Percentiles rank a stretch among this genome's conserved stretches.
Conservation (phyloP, 37 sponge, comb jelly and placozoan species). For the Spongia lamella region DNA sequence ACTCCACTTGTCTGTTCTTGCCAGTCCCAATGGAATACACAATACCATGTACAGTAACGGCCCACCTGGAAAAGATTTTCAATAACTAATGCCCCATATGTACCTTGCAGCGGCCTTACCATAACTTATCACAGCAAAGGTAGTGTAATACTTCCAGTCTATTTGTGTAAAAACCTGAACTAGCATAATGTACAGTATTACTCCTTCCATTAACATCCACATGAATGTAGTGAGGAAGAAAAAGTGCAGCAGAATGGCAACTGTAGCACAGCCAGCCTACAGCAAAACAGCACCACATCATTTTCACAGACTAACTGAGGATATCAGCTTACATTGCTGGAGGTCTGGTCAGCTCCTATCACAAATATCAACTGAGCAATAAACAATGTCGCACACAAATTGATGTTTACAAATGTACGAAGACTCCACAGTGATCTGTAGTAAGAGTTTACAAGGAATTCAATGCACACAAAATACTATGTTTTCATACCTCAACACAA, state of each 20-base stretch:
- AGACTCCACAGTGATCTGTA: slow-evolving; percentile 64
- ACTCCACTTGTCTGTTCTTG: no score
- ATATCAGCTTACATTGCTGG: slow-evolving; percentile 16
- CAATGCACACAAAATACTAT: no score
- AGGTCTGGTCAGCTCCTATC: slow-evolving; percentile 38
- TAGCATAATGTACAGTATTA: slow-evolving; percentile 58
- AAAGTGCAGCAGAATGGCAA: slow-evolving; percentile 55
- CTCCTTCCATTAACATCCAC: slow-evolving; percentile 86
- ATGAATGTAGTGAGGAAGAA: slow-evolving; percentile 60
- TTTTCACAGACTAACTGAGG: no score
- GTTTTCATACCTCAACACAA: slow-evolving; percentile 41
- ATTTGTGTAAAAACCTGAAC: slow-evolving; percentile 43
- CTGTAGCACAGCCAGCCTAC: slow-evolving; percentile 23
- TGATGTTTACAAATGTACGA: slow-evolving; percentile 54
- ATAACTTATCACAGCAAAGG: slow-evolving; percentile 8
- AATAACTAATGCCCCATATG: no score
- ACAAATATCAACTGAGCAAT: slow-evolving; percentile 52
- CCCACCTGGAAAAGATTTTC: no score
- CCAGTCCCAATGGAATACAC: no score
- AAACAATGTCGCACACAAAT: slow-evolving; percentile 50
- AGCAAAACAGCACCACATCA: neutral
- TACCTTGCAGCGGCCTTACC: neutral
- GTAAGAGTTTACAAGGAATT: no score
- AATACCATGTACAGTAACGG: no score
- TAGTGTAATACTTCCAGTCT: slow-evolving; percentile 9